Conservation (phyloP, 1,140 invertebrate genomes). For the Pollicipes pollicipes region DNA sequence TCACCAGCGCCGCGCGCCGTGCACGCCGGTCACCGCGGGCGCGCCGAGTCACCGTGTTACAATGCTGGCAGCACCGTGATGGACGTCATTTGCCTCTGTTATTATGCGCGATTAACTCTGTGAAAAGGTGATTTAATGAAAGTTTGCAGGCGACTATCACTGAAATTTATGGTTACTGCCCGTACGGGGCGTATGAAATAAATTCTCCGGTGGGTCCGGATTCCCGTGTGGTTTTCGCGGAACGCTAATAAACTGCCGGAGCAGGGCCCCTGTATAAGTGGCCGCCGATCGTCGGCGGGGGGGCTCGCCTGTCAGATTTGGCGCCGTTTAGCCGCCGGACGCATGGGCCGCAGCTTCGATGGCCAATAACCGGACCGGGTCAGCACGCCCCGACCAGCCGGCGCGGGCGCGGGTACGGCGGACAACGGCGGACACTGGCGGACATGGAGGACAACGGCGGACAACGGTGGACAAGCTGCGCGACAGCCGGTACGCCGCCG, state of each 20-base stretch:
- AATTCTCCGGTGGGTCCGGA: not conserved
- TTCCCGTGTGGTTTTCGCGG: not conserved
- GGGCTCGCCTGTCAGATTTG: not conserved
- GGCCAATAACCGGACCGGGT: too few relatives aligned
- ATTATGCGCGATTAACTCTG: slow-evolving; percentile 1
- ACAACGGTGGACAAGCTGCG: too few relatives aligned
- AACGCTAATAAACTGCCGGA: not conserved
- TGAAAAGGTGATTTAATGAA: slow-evolving; percentile 2
- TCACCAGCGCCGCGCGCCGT: too few relatives aligned
- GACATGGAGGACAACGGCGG: too few relatives aligned
- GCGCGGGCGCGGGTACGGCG: too few relatives aligned
- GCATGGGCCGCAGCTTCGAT: not conserved
- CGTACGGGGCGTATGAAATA: not conserved
- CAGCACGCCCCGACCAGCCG: too few relatives aligned
- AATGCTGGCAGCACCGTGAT: not conserved
- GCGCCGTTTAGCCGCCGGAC: not conserved
- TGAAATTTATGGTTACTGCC: not conserved
- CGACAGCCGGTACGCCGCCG: too few relatives aligned
- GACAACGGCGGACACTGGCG: too few relatives aligned
- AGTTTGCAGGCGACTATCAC: not conserved
- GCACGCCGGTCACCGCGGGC: too few relatives aligned
- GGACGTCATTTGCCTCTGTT: not conserved
- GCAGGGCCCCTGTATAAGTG: not conserved
- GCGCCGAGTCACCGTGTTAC: not conserved
- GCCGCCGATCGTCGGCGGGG: too few relatives aligned